Evolutionary conservation across 2,888 invertebrate species (phyloP), one percentile per base, ranked within the genome.

Genomic region (Perithous albicinctus): DNA sequence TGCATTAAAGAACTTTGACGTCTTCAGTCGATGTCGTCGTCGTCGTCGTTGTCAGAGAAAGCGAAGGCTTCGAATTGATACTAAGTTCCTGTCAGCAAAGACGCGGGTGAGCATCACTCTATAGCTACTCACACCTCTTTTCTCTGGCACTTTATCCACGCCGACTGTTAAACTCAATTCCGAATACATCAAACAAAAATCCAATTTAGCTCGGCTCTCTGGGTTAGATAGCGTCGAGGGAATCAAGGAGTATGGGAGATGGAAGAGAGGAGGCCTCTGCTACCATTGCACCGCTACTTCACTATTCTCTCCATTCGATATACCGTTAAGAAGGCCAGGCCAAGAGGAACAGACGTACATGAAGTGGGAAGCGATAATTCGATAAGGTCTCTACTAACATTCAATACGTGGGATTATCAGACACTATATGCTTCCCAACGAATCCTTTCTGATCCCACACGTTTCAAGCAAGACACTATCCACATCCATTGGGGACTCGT

Each of bases 101-200:
- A 75, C 78, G 75, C 43, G 64, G 23, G 26, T 15, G 48, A 64
- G 15, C 38, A 54, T 46, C 48, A 63, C 38, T 64, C 75, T 59
- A 56, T 51, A 82, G 64, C 70, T 61, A 72, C 77, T 75, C 78
- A 67, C 59, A 56, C 76, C 32, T 66, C 51, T 67, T 77, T 73
- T 41, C 70, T 20, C 51, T 46, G 41, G 48, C 80, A 41, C 64
- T 63, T 76, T 67, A 76, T 76, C 78, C 64, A 46, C 73, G 76
- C 74, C 75, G 70, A 80, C 85, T 85, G 80, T 82, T 84, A 84
- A 87, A 88, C 84, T 87, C 85, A 78, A 85, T 87, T 85, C 75
- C 81, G 84, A 86, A 86, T 86, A 82, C 83, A 85, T 86, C 85
- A 85, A 88, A 87, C 84, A 88, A 88, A 88, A 88, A 88, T 88